These are phyloP conservation scores for Orius insidiosus DNA, from an alignment of 1,140 invertebrate genomes.

Conservation along the genomic window DNA sequence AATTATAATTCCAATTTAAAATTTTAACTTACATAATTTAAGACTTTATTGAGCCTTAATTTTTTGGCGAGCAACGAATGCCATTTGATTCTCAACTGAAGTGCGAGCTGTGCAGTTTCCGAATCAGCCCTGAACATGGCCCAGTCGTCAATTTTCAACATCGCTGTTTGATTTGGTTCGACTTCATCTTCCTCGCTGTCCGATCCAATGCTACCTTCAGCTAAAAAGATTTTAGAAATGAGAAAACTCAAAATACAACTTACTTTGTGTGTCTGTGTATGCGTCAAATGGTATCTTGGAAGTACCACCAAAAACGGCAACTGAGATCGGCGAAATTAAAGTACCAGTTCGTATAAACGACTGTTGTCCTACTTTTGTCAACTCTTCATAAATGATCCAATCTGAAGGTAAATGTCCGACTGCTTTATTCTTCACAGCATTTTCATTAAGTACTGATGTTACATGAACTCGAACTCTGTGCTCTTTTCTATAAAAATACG, in stretches of 20 bases:
- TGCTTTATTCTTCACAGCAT: slow-evolving; percentile 26
- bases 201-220: slow-evolving; percentile 11
- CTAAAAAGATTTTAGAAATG: slow-evolving; percentile 8
- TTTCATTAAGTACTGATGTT: slow-evolving; percentile 45
- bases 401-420: slow-evolving; percentile 45
- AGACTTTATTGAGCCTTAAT: slow-evolving; percentile 44
- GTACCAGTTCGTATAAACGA: slow-evolving; percentile 58
- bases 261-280: slow-evolving; percentile 34
- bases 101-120: slow-evolving; percentile 43
- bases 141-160: slow-evolving; percentile 60
- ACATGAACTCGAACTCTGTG: slow-evolving; percentile 57
- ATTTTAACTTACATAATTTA: slow-evolving; percentile 10
- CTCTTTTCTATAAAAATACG: slow-evolving; percentile 38
- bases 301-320: slow-evolving; percentile 62
- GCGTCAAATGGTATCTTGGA: slow-evolving; percentile 41
- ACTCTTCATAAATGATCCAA: slow-evolving; percentile 75
- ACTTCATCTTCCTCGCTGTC: slow-evolving; percentile 38
- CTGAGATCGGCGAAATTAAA: slow-evolving; percentile 55
- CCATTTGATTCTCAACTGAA: slow-evolving; percentile 59
- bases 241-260: slow-evolving; percentile 12
- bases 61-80: slow-evolving; percentile 53
- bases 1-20: not conserved
- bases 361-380: slow-evolving; percentile 42
- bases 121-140: slow-evolving; percentile 53
- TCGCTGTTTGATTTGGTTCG: slow-evolving; percentile 38